Evolutionary conservation across 1,140 invertebrate species (phyloP).

Genomic region (Heliconius hewitsoni): DNA sequence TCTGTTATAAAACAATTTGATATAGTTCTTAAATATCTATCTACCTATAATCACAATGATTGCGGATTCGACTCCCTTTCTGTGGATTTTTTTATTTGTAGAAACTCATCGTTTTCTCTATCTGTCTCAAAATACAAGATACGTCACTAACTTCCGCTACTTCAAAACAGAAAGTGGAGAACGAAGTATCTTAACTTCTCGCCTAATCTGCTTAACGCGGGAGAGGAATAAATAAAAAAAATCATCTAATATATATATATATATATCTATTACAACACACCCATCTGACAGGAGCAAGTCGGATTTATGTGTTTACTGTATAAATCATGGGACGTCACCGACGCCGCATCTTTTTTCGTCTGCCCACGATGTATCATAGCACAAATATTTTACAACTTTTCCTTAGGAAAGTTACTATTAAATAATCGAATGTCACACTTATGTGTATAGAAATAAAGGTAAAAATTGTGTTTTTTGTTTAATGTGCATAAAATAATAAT

Average conservation of each 20-base stretch:
- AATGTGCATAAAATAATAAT: slow-evolving; percentile 4
- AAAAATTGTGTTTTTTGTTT: not conserved
- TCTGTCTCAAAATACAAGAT: too few species aligned
- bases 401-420: not conserved
- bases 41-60: too few species aligned
- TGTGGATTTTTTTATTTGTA: too few species aligned
- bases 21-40: too few species aligned
- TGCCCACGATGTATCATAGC: slow-evolving; percentile 62
- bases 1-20: too few species aligned
- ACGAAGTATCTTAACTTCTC: too few species aligned
- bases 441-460: not conserved
- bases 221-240: not conserved
- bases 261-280: not conserved
- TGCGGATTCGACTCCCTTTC: too few species aligned
- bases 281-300: slow-evolving; percentile 70
- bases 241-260: not conserved
- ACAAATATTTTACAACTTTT: slow-evolving; percentile 48
- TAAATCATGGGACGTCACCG: slow-evolving; percentile 71
- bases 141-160: too few species aligned
- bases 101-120: too few species aligned
- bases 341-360: slow-evolving; percentile 66
- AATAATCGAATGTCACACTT: not conserved
- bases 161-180: too few species aligned
- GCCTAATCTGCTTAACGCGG: too few species aligned
- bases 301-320: slow-evolving; percentile 81